These are phyloP conservation scores for Philypnodon macrostomus DNA, from an alignment of 2,797 vertebrate species.

Conservation along the genomic window DNA sequence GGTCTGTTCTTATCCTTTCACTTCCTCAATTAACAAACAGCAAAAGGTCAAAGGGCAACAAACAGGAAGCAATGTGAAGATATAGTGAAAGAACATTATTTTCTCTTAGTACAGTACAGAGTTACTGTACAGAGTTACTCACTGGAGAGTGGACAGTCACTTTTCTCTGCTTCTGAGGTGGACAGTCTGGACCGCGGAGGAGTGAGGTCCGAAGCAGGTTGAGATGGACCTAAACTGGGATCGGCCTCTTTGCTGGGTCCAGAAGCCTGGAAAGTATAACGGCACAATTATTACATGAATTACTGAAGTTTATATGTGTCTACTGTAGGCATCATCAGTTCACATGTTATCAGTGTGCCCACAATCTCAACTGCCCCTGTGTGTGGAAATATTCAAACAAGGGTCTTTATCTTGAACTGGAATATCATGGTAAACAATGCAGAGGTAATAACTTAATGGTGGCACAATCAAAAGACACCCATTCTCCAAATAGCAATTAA, in stretches of 20 bases:
- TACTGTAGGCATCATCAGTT: no score
- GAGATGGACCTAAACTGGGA: constrained; percentile 34
- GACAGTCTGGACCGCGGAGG: constrained; percentile 54
- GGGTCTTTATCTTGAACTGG: no score
- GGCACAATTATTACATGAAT: constrained; percentile 2
- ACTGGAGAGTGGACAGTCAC: constrained; percentile 78
- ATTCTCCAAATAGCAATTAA: constrained; percentile 52
- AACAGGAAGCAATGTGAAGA: constrained; percentile 23
- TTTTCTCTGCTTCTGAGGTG: constrained; percentile 65
- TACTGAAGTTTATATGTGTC: no score
- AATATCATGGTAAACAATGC: no score
- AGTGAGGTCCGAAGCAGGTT: constrained; percentile 56
- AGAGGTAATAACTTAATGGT: no score
- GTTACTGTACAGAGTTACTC: constrained; percentile 52
- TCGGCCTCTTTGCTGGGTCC: constrained; percentile 55
- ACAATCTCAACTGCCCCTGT: no score
- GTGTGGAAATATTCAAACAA: no score
- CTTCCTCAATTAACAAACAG: constrained; percentile 37
- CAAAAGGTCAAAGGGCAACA: constrained; percentile 21
- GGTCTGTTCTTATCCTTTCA: constrained; percentile 34
- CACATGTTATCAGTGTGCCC: no score
- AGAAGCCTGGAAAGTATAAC: constrained; percentile 69
- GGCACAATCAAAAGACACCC: constrained; percentile 12
- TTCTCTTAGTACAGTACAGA: neutral
- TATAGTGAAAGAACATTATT: constrained; percentile 7